phyloP scores from a whole-genome alignment of 2,888 invertebrate species.

The Congeria kusceri region DNA sequence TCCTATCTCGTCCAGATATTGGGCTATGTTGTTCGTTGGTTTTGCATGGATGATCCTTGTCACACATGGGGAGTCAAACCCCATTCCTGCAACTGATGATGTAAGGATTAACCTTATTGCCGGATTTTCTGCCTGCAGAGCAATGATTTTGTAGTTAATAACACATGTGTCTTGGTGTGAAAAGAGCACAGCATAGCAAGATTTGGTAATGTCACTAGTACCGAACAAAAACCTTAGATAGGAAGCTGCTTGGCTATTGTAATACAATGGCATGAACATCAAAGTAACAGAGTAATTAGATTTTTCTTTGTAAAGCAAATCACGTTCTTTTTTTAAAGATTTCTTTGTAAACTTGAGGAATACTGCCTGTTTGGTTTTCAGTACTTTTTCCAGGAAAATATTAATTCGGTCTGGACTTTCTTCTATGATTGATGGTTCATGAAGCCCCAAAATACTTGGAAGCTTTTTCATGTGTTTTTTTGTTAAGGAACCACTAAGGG shows the following conservation, averaged over 20 bases:
- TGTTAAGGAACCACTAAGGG: neutral
- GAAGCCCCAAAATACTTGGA: constrained; percentile 3
- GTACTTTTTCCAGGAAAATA: constrained; percentile 1
- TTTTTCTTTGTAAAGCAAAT: neutral
- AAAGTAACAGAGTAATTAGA: constrained; percentile 22
- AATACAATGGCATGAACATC: constrained; percentile 33
- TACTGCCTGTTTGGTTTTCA: constrained; percentile 2
- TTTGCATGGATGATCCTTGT: neutral
- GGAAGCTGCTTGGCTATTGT: constrained; percentile 23
- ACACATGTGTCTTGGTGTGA: constrained; percentile 17
- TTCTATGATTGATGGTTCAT: constrained; percentile 4
- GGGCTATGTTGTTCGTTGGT: constrained; percentile 35
- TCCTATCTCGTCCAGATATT: constrained; percentile 51
- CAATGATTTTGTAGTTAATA: too few relatives aligned
- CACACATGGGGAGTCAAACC: too few relatives aligned
- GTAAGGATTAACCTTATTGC: constrained; percentile 2
- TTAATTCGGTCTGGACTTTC: constrained; percentile 19
- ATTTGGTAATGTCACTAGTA: neutral
- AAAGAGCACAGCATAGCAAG: too few relatives aligned
- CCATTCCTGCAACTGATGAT: too few relatives aligned
- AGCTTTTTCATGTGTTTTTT: constrained; percentile 16
- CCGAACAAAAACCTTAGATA: constrained; percentile 8
- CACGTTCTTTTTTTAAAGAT: constrained; percentile 12
- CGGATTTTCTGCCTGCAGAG: too few relatives aligned
- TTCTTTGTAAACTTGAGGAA: constrained; percentile 14